Conservation (phyloP, 2,113 vertebrate species). For the Cephalopholis sonnerati region DNA sequence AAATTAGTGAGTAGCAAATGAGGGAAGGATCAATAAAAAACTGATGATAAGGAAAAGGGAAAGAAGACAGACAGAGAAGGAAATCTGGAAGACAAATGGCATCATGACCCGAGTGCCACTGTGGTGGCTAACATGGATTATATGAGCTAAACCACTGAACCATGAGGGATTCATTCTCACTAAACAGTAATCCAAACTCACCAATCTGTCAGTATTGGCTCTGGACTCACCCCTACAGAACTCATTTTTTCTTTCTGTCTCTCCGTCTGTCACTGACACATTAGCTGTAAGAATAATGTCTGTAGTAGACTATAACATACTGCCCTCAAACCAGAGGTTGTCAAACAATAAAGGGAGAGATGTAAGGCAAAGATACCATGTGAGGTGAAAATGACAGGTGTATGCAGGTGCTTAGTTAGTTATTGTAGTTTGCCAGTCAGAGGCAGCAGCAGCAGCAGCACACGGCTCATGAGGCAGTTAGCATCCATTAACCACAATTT, state of each 20-base stretch:
- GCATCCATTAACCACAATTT: background rate
- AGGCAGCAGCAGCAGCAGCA: no score
- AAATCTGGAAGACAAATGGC: background rate
- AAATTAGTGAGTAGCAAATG: background rate
- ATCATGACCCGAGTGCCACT: background rate
- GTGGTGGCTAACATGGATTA: constrained; percentile 29
- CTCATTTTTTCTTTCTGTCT: background rate
- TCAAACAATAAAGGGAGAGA: background rate
- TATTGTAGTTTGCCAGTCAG: background rate
- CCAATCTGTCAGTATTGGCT: constrained; percentile 6
- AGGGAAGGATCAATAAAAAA: background rate
- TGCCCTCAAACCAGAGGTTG: no score
- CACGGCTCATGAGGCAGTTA: background rate
- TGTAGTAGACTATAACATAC: no score
- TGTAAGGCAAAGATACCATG: no score
- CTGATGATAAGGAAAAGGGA: background rate
- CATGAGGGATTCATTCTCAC: constrained; percentile 29
- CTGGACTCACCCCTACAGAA: background rate
- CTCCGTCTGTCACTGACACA: background rate
- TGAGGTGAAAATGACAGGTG: background rate
- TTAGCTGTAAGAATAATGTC: background rate
- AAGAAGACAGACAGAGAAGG: no score
- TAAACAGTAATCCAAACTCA: constrained; percentile 26
- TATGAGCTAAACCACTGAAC: constrained; percentile 20
- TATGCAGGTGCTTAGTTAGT: background rate